These are phyloP conservation scores for Nasonia giraulti DNA, from an alignment of 1,140 invertebrate species.

Conservation along the genomic window DNA sequence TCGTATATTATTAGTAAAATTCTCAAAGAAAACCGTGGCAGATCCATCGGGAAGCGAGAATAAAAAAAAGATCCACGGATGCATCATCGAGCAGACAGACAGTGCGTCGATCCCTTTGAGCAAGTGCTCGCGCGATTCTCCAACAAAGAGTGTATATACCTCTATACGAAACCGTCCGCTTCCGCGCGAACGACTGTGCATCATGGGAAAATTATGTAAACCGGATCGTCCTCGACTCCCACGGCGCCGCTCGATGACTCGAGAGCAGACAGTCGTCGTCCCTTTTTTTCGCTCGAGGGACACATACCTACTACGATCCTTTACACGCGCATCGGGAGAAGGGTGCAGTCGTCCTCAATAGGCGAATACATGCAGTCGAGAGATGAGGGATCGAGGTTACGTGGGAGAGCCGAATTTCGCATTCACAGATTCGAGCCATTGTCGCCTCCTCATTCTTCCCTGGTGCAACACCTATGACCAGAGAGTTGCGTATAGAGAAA, in stretches of 20 bases:
- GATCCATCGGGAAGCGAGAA: no score
- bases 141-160: not conserved
- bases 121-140: not conserved
- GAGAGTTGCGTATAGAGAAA: not conserved
- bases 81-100: no score
- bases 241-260: slow-evolving; percentile 52
- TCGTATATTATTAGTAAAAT: no score
- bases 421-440: slow-evolving; percentile 50
- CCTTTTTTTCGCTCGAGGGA: slow-evolving; percentile 21
- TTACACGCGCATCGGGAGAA: slow-evolving; percentile 26
- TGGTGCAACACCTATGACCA: slow-evolving; percentile 35
- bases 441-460: slow-evolving; percentile 42
- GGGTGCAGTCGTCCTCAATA: not conserved
- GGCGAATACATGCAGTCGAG: not conserved
- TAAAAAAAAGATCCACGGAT: no score
- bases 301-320: slow-evolving; percentile 33
- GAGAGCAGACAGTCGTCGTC: not conserved
- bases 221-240: slow-evolving; percentile 58
- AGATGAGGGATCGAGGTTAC: slow-evolving; percentile 29
- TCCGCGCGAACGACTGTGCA: slow-evolving; percentile 65
- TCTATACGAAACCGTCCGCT: slow-evolving; percentile 23
- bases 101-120: not conserved
- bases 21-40: no score
- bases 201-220: slow-evolving; percentile 73
- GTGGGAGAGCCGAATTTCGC: slow-evolving; percentile 53